Evolutionary conservation across 2,113 vertebrate species (phyloP), one percentile per base, ranked within the genome.

Genomic region (Chloropsis cyanopogon): DNA sequence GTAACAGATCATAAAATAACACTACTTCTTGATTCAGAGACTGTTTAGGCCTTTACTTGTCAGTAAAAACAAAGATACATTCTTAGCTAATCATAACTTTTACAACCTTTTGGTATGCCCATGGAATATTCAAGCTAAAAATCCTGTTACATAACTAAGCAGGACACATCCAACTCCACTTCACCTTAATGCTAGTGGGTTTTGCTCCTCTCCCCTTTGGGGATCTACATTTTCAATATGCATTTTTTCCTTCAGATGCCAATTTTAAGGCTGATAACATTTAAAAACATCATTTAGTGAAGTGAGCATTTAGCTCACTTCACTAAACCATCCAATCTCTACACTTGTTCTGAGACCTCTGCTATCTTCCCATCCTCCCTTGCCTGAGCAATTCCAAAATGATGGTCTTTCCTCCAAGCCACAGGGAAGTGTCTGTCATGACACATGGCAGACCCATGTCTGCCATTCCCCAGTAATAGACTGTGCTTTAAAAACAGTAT

Each of bases 391-490:
- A 54, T 15, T 15, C 16, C 8, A 24, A 75, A 80, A 4, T 3
- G 41, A 41, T 13, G 13, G 7, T 44, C 35, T 33, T 69, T 66
- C 16, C 60, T 66, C 6, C 4, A 0, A 1, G 39, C 16, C 59
- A 25, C 0, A 3, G 14, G 69, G 31, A 49, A 53, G 11, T 2
- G 23, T 33, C 57, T 61, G 14, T 21, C 25, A 6, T 8, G 33
- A 46, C 2, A 1, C 4, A 8, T 0, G 23, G 35, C 3, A 3
- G 23, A 33, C 3, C 12, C 4, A 2, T 0, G 0, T 57, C 72
- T 69, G 63, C 72, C 37, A 49, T 9, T 53, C 23, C 19, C 18
- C 37, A 87, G 85, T 29, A 87, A 87, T 0, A 92, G 33, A 50
- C 4, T 12, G 24, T 56, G 22, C 16, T 93, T 92, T 63, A 71